Evolutionary conservation across 2,888 invertebrate species (phyloP), one percentile per base, ranked within the genome.

Genomic region (Reticulitermes lucifugus): DNA sequence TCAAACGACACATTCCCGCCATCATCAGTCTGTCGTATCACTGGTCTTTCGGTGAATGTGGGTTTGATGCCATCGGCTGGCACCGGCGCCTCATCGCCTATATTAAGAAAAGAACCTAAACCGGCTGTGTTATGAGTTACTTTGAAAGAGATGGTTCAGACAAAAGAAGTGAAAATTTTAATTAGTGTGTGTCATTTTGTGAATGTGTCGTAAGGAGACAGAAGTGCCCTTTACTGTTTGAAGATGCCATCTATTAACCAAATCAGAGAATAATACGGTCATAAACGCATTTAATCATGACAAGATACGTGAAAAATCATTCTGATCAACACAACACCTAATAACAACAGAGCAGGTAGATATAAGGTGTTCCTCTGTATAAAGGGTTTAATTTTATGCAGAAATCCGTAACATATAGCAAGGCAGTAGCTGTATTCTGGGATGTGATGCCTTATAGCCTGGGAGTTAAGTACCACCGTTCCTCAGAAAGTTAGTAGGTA

Each of bases 41-140:
- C 95, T 87, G 99, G 99, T 92, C 98, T 95, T 94, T 98, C 98
- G 90, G 98, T 98, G 93, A 99, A 99, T 89, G 98, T 98, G 89
- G 99, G 99, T 93, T 98, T 98, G 92, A 97, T 96, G 91, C 96
- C 97, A 92, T 97, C 96, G 90, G 96, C 96, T 89, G 97, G 97
- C 91, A 97, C 96, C 89, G 97, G 96, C 91, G 97, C 97, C 93
- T 98, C 98, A 93, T 98, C 98, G 96, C 98, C 98, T 97, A 89
- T 87, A 88, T 89, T 88, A 87, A 89, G 89, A 89, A 89, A 89
- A 86, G 89, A 89, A 89, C 89, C 89, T 89, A 89, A 83, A 87
- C 87, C 84, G 86, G 87, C 87, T 87, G 86, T 85, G 85, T 87
- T 77, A 88, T 87, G 83, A 87, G 88, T 86, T 70, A n/a, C 84